These are phyloP conservation scores for Sceloporus undulatus DNA, from an alignment of 2,113 vertebrate genomes.

Conservation along the genomic window DNA sequence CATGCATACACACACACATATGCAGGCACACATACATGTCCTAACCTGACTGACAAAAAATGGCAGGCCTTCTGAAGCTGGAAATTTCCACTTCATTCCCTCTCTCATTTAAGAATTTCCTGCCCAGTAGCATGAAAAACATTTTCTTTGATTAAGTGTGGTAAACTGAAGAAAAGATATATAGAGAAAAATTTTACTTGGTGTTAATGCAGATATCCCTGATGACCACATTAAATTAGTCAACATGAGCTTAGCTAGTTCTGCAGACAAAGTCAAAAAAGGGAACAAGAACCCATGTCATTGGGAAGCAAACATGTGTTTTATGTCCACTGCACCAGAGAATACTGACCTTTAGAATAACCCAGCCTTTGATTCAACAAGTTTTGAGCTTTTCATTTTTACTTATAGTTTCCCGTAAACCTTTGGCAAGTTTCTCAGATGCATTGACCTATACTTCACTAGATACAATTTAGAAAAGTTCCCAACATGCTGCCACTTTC, in stretches of 20 bases:
- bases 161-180: background rate
- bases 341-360: conserved; percentile 39
- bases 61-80: background rate
- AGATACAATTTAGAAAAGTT: conserved; percentile 20
- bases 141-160: background rate
- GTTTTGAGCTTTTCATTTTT: conserved; percentile 43
- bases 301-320: background rate
- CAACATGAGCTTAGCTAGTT: background rate
- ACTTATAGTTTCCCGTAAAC: conserved; percentile 20
- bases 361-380: conserved; percentile 21
- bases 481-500: background rate
- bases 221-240: conserved; percentile 15
- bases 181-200: background rate
- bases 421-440: conserved; percentile 30
- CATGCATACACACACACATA: too few relatives aligned
- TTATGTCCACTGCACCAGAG: conserved; percentile 25
- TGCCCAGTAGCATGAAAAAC: background rate
- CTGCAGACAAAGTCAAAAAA: conserved; percentile 27
- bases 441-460: conserved; percentile 27
- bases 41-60: background rate
- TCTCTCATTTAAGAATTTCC: background rate
- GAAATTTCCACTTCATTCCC: too few relatives aligned
- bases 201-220: background rate
- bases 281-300: conserved; percentile 9
- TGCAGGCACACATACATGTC: too few relatives aligned